phyloP scores from a whole-genome alignment of 2,888 invertebrate genomes.

The Hirtodrosophila histrioides region DNA sequence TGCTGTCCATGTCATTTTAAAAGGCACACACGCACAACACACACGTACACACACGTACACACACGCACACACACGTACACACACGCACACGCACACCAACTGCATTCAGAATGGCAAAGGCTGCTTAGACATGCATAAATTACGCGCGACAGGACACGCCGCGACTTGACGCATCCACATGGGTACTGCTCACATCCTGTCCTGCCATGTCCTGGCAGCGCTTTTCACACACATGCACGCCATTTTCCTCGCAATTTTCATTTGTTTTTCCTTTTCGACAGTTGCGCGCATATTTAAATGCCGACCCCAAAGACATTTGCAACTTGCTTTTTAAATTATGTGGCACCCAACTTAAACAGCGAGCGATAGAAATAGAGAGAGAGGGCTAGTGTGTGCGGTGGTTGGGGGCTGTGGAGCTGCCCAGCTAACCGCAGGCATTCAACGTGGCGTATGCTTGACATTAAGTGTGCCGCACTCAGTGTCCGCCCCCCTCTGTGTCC shows the following conservation, averaged over 20 bases:
- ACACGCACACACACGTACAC: slow-evolving; percentile 5
- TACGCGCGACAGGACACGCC: slow-evolving; percentile 51
- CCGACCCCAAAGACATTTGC: slow-evolving; percentile 22
- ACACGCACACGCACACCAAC: slow-evolving; percentile 7
- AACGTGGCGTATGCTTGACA: slow-evolving; percentile 70
- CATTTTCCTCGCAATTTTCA: slow-evolving; percentile 45
- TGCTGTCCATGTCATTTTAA: slow-evolving; percentile 45
- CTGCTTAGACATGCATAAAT: slow-evolving; percentile 73
- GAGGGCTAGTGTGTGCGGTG: not conserved
- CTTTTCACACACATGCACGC: slow-evolving; percentile 27
- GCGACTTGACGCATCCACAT: slow-evolving; percentile 31
- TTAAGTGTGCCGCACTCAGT: slow-evolving; percentile 54
- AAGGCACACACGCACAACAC: slow-evolving; percentile 8
- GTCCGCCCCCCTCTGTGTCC: not conserved
- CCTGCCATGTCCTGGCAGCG: slow-evolving; percentile 20
- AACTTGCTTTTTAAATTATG: slow-evolving; percentile 49
- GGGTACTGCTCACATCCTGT: slow-evolving; percentile 29
- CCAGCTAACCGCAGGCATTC: slow-evolving; percentile 64
- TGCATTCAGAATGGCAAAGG: slow-evolving; percentile 33
- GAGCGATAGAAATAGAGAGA: not conserved
- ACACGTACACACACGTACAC: slow-evolving; percentile 11
- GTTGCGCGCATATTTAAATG: slow-evolving; percentile 61
- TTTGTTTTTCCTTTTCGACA: slow-evolving; percentile 43
- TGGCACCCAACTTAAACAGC: slow-evolving; percentile 6
- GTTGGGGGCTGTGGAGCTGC: not conserved